phyloP scores from a whole-genome alignment of 2,888 invertebrate genomes.

The Caenorhabditis panamensis region DNA sequence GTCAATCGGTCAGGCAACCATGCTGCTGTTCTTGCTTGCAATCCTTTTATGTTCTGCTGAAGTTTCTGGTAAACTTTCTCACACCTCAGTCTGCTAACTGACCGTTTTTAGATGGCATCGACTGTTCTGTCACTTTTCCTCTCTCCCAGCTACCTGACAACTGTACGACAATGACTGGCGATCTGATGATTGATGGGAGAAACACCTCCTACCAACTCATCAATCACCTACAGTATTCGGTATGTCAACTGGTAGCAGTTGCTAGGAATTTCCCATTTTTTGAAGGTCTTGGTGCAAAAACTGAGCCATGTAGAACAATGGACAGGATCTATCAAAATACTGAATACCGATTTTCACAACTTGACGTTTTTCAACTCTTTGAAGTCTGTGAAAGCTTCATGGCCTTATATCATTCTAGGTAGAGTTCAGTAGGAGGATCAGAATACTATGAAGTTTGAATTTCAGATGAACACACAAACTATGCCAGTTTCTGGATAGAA shows the following conservation, averaged over 20 bases:
- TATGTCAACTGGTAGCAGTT: background rate
- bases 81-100: too few relatives aligned
- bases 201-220: background rate
- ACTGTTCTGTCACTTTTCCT: conserved; percentile 10
- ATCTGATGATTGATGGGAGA: conserved; percentile 7
- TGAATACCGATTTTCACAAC: conserved; percentile 25
- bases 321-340: conserved; percentile 20
- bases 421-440: too few relatives aligned
- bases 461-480: background rate
- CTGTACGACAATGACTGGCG: conserved; percentile 28
- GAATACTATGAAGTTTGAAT: background rate
- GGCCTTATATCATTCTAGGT: conserved; percentile 7
- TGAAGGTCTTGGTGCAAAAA: conserved; percentile 9
- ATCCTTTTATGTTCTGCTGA: background rate
- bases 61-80: background rate
- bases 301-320: conserved; percentile 5
- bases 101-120: background rate
- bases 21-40: background rate
- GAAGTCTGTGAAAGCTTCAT: background rate
- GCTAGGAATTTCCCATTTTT: background rate
- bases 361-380: conserved; percentile 22
- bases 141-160: conserved; percentile 19
- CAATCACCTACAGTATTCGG: background rate
- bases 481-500: conserved; percentile 17
- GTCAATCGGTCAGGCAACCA: background rate